Percentiles rank a stretch among this genome's conserved stretches.
These are phyloP conservation scores for Ginglymostoma cirratum DNA, from an alignment of 2,113 vertebrate species.

Conservation along the genomic window DNA sequence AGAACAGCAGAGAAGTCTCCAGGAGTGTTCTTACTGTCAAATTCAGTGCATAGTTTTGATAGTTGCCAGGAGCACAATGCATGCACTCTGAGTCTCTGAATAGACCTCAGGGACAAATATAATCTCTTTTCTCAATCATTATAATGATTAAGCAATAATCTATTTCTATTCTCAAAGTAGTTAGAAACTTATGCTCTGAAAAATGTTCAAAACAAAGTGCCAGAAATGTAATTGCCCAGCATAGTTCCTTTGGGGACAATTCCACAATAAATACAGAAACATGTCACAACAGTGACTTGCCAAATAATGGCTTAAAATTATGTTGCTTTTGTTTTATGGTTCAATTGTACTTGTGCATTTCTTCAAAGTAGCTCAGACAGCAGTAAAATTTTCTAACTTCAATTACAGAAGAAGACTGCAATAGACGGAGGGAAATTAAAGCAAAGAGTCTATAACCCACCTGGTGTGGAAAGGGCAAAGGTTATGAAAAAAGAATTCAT, in stretches of 20 bases:
- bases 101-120: neutral
- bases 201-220: constrained; percentile 8
- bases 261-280: neutral
- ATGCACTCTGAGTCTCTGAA: neutral
- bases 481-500: constrained; percentile 52
- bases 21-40: neutral
- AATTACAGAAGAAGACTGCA: constrained; percentile 38
- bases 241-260: neutral
- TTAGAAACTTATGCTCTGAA: neutral
- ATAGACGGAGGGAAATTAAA: constrained; percentile 49
- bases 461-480: constrained; percentile 49
- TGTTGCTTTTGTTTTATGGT: constrained; percentile 14
- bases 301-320: neutral
- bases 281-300: neutral
- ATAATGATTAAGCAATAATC: constrained; percentile 25
- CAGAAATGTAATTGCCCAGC: constrained; percentile 12
- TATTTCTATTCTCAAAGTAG: neutral
- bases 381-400: constrained; percentile 45
- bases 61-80: neutral
- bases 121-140: neutral
- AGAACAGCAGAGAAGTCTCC: neutral
- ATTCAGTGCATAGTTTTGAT: neutral
- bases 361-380: constrained; percentile 41
- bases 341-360: constrained; percentile 18
- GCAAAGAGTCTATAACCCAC: constrained; percentile 49